Conservation (phyloP, 2,888 invertebrate species). For the Zygothrica quintamaculata region DNA sequence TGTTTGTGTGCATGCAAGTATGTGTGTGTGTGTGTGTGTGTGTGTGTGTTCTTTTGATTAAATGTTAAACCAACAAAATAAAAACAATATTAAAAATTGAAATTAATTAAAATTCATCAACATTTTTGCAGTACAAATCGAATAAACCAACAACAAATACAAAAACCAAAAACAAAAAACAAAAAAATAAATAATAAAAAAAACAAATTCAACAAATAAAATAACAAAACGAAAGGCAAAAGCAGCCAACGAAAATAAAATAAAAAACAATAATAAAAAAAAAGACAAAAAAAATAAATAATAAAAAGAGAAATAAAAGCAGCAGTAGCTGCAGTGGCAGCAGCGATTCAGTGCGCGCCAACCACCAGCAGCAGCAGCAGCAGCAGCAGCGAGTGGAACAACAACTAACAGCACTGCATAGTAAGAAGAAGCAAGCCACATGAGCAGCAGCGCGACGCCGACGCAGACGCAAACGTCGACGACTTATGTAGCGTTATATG, state of each 20-base stretch:
- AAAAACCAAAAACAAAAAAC: conserved; percentile 21
- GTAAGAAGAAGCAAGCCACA: conserved; percentile 48
- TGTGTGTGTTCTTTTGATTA: too few species aligned
- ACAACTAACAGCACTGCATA: background rate
- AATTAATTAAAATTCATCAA: conserved; percentile 25
- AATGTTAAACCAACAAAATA: too few species aligned
- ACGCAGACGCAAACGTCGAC: conserved; percentile 45
- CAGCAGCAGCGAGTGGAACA: conserved; percentile 18
- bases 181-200: conserved; percentile 31
- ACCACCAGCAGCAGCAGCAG: conserved; percentile 6
- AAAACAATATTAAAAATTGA: conserved; percentile 2
- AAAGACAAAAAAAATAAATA: conserved; percentile 29
- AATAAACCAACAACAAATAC: conserved; percentile 38
- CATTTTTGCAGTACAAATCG: conserved; percentile 67
- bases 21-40: conserved; percentile 8
- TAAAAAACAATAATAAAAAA: conserved; percentile 17
- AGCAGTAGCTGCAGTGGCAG: conserved; percentile 23
- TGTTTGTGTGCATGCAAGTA: background rate
- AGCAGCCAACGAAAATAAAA: conserved; percentile 40
- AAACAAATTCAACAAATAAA: conserved; percentile 18
- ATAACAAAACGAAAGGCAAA: conserved; percentile 35
- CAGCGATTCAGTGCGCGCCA: background rate
- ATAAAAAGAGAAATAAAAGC: conserved; percentile 6
- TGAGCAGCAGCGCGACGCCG: conserved; percentile 58
- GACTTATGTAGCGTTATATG: conserved; percentile 78